A percentile compares a stretch with the other conserved stretches of the same genome.
Evolutionary conservation across 1,140 invertebrate species (phyloP).

Genomic region (Brachionus sp.): DNA sequence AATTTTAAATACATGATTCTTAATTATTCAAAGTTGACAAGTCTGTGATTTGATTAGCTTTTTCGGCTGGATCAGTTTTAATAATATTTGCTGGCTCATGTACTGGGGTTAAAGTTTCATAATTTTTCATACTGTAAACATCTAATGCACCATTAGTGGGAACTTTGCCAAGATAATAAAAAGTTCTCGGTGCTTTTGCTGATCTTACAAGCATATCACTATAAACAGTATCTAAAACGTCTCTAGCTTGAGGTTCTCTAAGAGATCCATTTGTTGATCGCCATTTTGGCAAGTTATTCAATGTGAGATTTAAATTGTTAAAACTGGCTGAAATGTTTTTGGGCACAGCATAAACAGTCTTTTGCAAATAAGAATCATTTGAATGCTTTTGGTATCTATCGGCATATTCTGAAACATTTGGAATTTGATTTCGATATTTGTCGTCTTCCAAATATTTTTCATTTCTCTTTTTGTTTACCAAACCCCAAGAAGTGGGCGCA

Average conservation of each 20-base stretch:
- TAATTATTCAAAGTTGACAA: slow-evolving; percentile 25
- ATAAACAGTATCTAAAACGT: slow-evolving; percentile 40
- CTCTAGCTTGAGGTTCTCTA: slow-evolving; percentile 22
- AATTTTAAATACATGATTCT: too few species aligned
- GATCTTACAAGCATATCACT: background rate
- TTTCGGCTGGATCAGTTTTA: background rate
- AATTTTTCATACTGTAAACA: slow-evolving; percentile 41
- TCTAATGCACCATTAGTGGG: slow-evolving; percentile 35
- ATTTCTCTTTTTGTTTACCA: slow-evolving; percentile 27
- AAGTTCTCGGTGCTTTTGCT: slow-evolving; percentile 1
- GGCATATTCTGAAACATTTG: slow-evolving; percentile 33
- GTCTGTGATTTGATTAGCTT: background rate
- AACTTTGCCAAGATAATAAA: slow-evolving; percentile 43
- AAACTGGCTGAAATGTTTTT: slow-evolving; percentile 43
- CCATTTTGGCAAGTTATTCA: slow-evolving; percentile 10
- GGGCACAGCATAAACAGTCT: background rate
- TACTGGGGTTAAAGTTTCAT: slow-evolving; percentile 32
- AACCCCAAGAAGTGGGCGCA: slow-evolving; percentile 12
- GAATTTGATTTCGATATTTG: slow-evolving; percentile 28
- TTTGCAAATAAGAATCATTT: background rate
- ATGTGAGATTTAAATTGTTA: slow-evolving; percentile 26
- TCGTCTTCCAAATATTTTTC: slow-evolving; percentile 24
- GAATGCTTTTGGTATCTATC: slow-evolving; percentile 38
- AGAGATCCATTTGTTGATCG: background rate
- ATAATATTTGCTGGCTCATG: slow-evolving; percentile 1